Percentiles rank a stretch among this genome's conserved stretches.
These are phyloP conservation scores for Ditula angustiorana DNA, from an alignment of 2,888 invertebrate species.

Conservation along the genomic window DNA sequence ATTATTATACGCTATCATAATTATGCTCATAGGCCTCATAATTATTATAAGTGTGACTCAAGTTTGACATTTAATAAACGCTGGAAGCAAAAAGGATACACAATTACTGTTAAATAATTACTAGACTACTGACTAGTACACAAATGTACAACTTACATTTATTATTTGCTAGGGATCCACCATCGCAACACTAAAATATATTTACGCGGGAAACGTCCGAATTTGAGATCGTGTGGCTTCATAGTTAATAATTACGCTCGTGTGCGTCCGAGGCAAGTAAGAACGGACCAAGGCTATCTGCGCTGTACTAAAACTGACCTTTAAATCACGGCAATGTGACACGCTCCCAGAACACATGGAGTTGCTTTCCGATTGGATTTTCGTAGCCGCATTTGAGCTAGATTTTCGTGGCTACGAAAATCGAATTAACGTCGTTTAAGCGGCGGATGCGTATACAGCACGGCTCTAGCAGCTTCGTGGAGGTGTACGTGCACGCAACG, in stretches of 20 bases:
- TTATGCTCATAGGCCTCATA: slow-evolving; percentile 1
- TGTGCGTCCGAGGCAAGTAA: slow-evolving; percentile 1
- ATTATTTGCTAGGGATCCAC: slow-evolving; percentile 33
- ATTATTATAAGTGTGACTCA: slow-evolving; percentile 12
- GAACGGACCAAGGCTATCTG: too few species aligned
- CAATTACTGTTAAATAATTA: slow-evolving; percentile 54
- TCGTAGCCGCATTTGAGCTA: too few species aligned
- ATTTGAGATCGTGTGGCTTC: slow-evolving; percentile 31
- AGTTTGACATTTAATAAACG: slow-evolving; percentile 15
- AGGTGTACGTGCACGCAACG: too few species aligned
- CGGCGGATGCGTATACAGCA: too few species aligned
- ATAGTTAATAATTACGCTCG: slow-evolving; percentile 26
- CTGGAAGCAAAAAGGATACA: slow-evolving; percentile 31
- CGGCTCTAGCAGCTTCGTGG: too few species aligned
- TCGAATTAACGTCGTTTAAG: too few species aligned
- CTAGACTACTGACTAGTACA: slow-evolving; percentile 75
- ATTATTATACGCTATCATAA: neutral
- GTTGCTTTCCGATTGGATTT: too few species aligned
- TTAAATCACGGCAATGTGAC: too few species aligned
- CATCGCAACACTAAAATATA: slow-evolving; percentile 16
- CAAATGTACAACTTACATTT: slow-evolving; percentile 59
- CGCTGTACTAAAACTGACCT: too few species aligned
- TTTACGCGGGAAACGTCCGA: slow-evolving; percentile 5
- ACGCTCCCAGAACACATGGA: too few species aligned
- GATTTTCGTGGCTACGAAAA: too few species aligned